These are phyloP conservation scores for Pteromalus puparum DNA, from an alignment of 1,140 invertebrate genomes.

Conservation along the genomic window DNA sequence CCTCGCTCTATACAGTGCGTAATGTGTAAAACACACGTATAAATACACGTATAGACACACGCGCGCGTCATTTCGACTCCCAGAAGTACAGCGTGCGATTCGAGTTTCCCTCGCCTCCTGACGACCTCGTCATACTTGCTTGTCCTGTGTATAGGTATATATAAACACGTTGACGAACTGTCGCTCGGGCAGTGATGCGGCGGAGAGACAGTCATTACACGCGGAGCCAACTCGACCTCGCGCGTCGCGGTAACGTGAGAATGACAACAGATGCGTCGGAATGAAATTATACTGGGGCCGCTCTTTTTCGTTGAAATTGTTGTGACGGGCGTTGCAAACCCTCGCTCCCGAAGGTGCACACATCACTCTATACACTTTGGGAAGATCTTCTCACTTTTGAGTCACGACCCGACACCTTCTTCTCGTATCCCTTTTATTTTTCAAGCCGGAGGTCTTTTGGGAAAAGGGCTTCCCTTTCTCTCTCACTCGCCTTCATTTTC, in stretches of 20 bases:
- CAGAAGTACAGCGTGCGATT: slow-evolving; percentile 13
- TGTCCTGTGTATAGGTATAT: neutral
- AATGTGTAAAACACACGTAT: slow-evolving; percentile 9
- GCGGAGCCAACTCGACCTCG: neutral
- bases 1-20: neutral
- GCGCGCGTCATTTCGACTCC: neutral
- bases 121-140: too few species aligned
- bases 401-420: slow-evolving; percentile 17
- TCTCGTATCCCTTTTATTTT: slow-evolving; percentile 34
- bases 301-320: slow-evolving; percentile 68
- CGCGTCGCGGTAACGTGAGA: slow-evolving; percentile 64
- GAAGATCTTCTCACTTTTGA: neutral
- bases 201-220: slow-evolving; percentile 57
- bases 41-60: neutral
- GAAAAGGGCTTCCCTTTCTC: slow-evolving; percentile 58
- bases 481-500: neutral
- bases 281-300: slow-evolving; percentile 64
- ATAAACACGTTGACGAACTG: neutral
- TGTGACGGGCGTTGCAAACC: slow-evolving; percentile 65
- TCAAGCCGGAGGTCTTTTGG: slow-evolving; percentile 62
- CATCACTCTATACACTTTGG: neutral
- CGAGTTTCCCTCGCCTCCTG: neutral
- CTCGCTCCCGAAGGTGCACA: neutral
- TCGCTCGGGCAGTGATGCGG: neutral
- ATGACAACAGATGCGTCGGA: slow-evolving; percentile 68